A percentile compares a stretch with the other conserved stretches of the same genome.
These are phyloP conservation scores for Drosophila mercatorum DNA, from an alignment of 2,888 invertebrate genomes.

Conservation along the genomic window DNA sequence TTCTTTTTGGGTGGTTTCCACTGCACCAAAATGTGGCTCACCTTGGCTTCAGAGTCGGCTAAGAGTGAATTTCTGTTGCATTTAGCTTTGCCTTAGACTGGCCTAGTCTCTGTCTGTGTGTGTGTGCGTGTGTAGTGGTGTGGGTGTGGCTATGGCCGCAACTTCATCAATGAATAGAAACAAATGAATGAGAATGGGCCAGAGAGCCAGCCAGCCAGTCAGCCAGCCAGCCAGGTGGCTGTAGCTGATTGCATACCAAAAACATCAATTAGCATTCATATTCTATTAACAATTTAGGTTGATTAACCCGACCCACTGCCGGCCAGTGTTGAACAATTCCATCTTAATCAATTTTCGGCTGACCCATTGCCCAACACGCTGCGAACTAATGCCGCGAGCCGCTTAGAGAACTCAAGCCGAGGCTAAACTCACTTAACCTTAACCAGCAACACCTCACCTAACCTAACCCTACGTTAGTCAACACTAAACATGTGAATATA, in stretches of 20 bases:
- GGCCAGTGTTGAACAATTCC: slow-evolving; percentile 21
- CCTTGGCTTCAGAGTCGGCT: slow-evolving; percentile 51
- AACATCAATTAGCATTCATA: slow-evolving; percentile 50
- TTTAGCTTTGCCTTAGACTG: slow-evolving; percentile 14
- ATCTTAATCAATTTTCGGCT: slow-evolving; percentile 15
- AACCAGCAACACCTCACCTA: background rate
- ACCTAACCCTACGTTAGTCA: slow-evolving; percentile 2
- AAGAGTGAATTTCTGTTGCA: slow-evolving; percentile 34
- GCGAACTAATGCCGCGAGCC: background rate
- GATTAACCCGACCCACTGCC: slow-evolving; percentile 36
- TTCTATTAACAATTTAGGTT: slow-evolving; percentile 25
- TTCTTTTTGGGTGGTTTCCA: slow-evolving; percentile 35
- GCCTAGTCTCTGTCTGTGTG: slow-evolving; percentile 24
- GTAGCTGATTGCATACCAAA: slow-evolving; percentile 51
- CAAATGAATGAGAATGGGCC: slow-evolving; percentile 61
- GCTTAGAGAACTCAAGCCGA: background rate
- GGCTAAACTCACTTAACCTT: slow-evolving; percentile 7
- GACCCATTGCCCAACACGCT: background rate
- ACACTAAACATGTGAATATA: background rate
- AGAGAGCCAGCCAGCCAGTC: slow-evolving; percentile 64
- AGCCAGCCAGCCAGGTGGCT: slow-evolving; percentile 63
- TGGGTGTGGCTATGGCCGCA: slow-evolving; percentile 42
- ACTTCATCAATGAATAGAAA: slow-evolving; percentile 71
- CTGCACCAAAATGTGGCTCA: slow-evolving; percentile 69
- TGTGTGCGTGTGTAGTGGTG: slow-evolving; percentile 22